Evolutionary conservation across 1,140 invertebrate species (phyloP).

Genomic region (Drosophila prosaltans): DNA sequence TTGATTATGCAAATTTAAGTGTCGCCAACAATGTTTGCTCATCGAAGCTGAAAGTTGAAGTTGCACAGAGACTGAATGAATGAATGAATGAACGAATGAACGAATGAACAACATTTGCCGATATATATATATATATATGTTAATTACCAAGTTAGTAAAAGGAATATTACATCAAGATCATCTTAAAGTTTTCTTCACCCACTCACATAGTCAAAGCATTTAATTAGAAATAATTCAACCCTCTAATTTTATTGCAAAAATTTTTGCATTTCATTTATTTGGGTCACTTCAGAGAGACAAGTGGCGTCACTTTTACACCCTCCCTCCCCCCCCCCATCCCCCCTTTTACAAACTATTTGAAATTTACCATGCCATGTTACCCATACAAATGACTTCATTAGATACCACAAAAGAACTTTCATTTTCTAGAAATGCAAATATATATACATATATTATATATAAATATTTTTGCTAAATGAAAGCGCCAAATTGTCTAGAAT

Average conservation of each 20-base stretch:
- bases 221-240: constrained; percentile 9
- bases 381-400: constrained; percentile 78
- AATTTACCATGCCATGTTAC: constrained; percentile 54
- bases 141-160: constrained; percentile 44
- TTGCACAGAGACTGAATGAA: constrained; percentile 25
- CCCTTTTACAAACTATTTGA: constrained; percentile 19
- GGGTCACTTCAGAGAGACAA: constrained; percentile 30
- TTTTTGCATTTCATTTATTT: constrained; percentile 3
- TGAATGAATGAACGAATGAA: neutral
- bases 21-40: constrained; percentile 75
- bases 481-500: constrained; percentile 32
- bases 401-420: constrained; percentile 12
- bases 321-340: neutral
- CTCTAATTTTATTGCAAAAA: neutral
- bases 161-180: neutral
- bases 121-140: constrained; percentile 23
- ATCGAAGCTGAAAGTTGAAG: constrained; percentile 62
- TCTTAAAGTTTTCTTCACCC: neutral
- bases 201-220: neutral
- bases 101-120: neutral
- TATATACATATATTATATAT: too few relatives aligned
- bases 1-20: constrained; percentile 83
- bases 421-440: neutral
- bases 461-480: constrained; percentile 54
- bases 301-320: constrained; percentile 51